Base-by-base conservation (phyloP, 2,113 vertebrate genomes). In the Notiomystis cincta region DNA sequence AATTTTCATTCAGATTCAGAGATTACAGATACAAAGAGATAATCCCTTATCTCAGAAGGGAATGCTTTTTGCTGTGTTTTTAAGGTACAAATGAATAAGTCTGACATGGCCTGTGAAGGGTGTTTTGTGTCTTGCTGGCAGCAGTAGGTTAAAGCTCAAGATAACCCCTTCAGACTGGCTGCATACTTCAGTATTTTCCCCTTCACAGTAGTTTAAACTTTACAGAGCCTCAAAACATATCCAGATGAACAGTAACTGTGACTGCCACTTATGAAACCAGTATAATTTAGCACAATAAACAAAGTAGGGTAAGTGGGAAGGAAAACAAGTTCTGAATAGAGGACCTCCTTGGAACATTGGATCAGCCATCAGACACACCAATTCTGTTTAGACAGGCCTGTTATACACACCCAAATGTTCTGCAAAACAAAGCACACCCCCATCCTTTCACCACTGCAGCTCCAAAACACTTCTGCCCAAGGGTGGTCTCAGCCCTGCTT, bases 301-400 rank as follows among this genome's bases (percentile, higher is more conserved):
- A 72, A 42, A 92, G 88, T 25, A 94, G 84, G 65, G 47, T 90
- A 70, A 87, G 58, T 73, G 76, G 77, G 62, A 81, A 96, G 48
- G 89, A 96, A 97, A 96, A 87, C 70, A 89, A 92, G 78, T 71
- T 73, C 79, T 91, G 82, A 96, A 92, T 92, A 96, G 80, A 90
- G 21, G 78, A 88, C 65, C 66, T 95, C 80, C 82, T 91, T 73
- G 82, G 77, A 92, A 93, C 78, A 82, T n/a, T 93, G 84, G 30
- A 92, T 80, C 81, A 94, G 82, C 87, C 91, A 54, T 96, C 89
- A 94, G 91, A 78, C 88, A 95, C 85, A 87, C 90, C 94, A 78
- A 45, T 94, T 71, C 20, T 96, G 79, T 92, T 95, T 96, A 88
- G 94, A 96, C 92, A 97, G 58, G 92, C 76, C 57, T 94, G 90